Percentiles rank a stretch among this genome's conserved stretches.
These are phyloP conservation scores for Campodea augens DNA, from an alignment of 1,140 invertebrate species.

Conservation along the genomic window DNA sequence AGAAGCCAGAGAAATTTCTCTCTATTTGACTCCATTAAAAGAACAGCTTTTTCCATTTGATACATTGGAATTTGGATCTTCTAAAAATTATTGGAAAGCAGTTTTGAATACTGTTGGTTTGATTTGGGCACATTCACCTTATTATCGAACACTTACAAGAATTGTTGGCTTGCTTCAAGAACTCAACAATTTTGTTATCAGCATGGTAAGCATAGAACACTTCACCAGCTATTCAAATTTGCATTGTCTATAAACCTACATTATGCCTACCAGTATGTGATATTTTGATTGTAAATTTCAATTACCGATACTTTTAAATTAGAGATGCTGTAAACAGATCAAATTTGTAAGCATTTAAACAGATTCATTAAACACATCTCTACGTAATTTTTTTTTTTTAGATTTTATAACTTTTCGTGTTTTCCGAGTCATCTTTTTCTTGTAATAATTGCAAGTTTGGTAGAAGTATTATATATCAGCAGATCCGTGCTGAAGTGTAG, in stretches of 20 bases:
- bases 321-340: no score
- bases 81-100: constrained; percentile 47
- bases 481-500: no score
- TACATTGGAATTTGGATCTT: constrained; percentile 65
- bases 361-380: no score
- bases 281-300: no score
- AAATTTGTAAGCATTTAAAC: no score
- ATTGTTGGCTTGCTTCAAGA: constrained; percentile 74
- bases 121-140: constrained; percentile 71
- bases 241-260: background rate
- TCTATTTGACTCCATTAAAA: constrained; percentile 64
- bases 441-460: no score
- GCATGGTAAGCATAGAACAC: constrained; percentile 35
- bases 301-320: no score
- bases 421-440: no score
- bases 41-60: constrained; percentile 62
- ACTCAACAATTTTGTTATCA: constrained; percentile 76
- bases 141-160: constrained; percentile 73
- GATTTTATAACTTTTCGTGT: no score
- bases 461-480: no score
- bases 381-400: no score
- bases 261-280: background rate
- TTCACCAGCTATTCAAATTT: no score
- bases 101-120: constrained; percentile 70
- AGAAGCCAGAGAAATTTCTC: constrained; percentile 75